Percentiles rank a stretch among this genome's conserved stretches.
phyloP scores from a whole-genome alignment of 2,113 vertebrate species.

The Morone saxatilis region DNA sequence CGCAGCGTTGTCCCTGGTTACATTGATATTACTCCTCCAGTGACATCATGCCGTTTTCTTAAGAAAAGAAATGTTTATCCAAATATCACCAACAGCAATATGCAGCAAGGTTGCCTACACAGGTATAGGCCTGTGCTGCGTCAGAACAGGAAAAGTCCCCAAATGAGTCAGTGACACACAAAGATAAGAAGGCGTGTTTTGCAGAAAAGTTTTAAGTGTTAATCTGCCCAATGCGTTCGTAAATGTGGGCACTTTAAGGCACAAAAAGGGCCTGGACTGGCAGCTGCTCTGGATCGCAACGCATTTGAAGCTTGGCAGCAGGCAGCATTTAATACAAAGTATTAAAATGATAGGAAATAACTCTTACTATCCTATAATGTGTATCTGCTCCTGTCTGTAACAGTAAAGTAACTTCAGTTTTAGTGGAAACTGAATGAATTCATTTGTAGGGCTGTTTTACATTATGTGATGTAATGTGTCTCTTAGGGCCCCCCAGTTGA shows the following conservation, averaged over 20 bases:
- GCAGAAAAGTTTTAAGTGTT: too few relatives aligned
- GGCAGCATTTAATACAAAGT: not conserved
- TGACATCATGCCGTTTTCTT: not conserved
- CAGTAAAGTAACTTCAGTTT: not conserved
- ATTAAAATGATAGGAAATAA: not conserved
- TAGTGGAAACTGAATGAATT: not conserved
- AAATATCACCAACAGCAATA: not conserved
- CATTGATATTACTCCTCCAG: too few relatives aligned
- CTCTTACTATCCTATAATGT: too few relatives aligned
- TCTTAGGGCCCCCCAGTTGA: not conserved
- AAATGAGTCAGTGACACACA: too few relatives aligned
- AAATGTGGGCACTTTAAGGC: not conserved
- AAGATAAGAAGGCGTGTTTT: too few relatives aligned
- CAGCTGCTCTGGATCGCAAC: not conserved
- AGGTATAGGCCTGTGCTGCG: too few relatives aligned
- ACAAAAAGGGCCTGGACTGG: not conserved
- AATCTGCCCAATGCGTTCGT: not conserved
- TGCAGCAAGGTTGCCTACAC: not conserved
- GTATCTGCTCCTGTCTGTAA: not conserved
- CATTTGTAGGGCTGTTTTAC: not conserved
- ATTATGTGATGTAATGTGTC: not conserved
- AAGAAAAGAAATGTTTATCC: not conserved
- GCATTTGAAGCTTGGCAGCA: not conserved
- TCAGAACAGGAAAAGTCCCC: too few relatives aligned
- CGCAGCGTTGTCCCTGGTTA: too few relatives aligned